phyloP scores from a whole-genome alignment of 2,888 invertebrate species.

The Scaeva pyrastri region DNA sequence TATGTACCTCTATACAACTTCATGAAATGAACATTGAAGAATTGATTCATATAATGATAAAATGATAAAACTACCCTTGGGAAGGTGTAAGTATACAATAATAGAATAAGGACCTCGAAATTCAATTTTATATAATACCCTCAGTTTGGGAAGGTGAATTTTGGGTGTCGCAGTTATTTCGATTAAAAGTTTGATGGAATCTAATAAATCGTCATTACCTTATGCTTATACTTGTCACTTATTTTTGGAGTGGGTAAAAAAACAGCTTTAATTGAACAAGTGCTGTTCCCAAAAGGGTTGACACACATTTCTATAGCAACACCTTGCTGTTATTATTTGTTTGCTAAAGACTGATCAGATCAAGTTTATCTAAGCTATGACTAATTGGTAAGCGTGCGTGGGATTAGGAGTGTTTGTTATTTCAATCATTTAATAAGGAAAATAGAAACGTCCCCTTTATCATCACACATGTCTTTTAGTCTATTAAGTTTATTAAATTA shows the following conservation, averaged over 20 bases:
- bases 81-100: slow-evolving; percentile 6
- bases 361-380: neutral
- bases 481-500: slow-evolving; percentile 15
- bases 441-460: neutral
- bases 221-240: slow-evolving; percentile 28
- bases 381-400: slow-evolving; percentile 61
- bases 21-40: slow-evolving; percentile 60
- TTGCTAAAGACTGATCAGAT: slow-evolving; percentile 25
- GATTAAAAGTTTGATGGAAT: slow-evolving; percentile 23
- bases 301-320: slow-evolving; percentile 41
- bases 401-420: slow-evolving; percentile 27
- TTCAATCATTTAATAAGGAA: neutral
- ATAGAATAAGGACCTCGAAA: slow-evolving; percentile 43
- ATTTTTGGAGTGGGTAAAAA: neutral
- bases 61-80: slow-evolving; percentile 63
- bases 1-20: slow-evolving; percentile 37
- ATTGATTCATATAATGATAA: slow-evolving; percentile 40
- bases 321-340: slow-evolving; percentile 5
- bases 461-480: neutral
- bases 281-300: slow-evolving; percentile 50
- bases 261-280: slow-evolving; percentile 32
- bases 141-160: slow-evolving; percentile 25
- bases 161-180: neutral
- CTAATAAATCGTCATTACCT: neutral
- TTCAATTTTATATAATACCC: slow-evolving; percentile 45